These are phyloP conservation scores for Numenius arquata DNA, from an alignment of 2,113 vertebrate species.

Conservation along the genomic window DNA sequence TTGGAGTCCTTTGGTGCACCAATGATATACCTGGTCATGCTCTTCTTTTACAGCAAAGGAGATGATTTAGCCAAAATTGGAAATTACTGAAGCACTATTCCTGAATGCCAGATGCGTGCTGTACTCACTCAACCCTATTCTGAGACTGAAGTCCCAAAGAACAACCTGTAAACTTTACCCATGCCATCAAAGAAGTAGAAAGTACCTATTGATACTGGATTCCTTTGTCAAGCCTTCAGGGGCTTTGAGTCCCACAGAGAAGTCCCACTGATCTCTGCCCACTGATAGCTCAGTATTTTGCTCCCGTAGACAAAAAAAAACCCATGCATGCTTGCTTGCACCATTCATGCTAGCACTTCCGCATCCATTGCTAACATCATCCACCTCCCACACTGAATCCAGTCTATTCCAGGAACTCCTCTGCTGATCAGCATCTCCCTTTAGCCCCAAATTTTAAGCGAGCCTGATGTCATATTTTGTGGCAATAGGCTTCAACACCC, in stretches of 20 bases:
- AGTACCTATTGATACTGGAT: not conserved
- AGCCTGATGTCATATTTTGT: not conserved
- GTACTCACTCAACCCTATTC: not conserved
- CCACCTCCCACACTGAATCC: not conserved
- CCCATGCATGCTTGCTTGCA: not conserved
- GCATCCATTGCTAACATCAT: not conserved
- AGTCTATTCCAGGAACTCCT: not conserved
- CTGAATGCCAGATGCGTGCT: fast-evolving
- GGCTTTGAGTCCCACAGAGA: not conserved
- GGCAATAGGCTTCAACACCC: not conserved
- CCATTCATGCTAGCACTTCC: not conserved
- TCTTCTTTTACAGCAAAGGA: not conserved
- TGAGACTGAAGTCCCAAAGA: not conserved
- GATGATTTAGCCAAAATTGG: not conserved
- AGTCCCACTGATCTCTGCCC: not conserved
- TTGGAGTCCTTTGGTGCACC: not conserved
- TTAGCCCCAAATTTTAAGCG: not conserved
- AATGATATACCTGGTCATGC: not conserved
- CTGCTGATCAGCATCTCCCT: not conserved
- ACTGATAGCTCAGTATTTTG: not conserved
- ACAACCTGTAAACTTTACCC: not conserved
- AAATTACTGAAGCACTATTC: not conserved
- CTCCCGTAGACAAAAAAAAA: not conserved
- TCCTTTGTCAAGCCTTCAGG: not conserved
- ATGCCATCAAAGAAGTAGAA: not conserved